phyloP scores from a whole-genome alignment of 2,888 invertebrate genomes.

The Luperina nickerlii region DNA sequence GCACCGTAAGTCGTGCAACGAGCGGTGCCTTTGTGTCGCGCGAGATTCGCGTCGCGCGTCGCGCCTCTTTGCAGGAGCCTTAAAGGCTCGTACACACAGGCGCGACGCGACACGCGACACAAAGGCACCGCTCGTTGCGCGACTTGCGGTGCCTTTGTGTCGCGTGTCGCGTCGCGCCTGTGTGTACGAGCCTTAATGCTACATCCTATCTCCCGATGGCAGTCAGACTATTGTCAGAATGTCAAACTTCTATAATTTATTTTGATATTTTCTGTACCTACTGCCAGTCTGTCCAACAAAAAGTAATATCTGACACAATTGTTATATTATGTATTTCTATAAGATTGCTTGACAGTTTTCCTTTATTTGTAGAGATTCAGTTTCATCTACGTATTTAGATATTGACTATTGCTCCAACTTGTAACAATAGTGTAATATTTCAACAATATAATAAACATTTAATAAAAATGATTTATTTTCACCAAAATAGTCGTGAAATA shows the following conservation, averaged over 20 bases:
- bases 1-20: no score
- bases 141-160: no score
- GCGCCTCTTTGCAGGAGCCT: no score
- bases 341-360: neutral
- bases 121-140: no score
- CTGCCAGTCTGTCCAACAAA: neutral
- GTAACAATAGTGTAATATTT: neutral
- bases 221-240: conserved; percentile 8
- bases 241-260: conserved; percentile 10
- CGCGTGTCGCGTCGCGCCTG: no score
- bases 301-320: conserved; percentile 8
- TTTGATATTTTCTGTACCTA: neutral
- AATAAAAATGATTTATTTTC: neutral
- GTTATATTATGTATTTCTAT: conserved; percentile 7
- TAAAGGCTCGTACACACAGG: no score
- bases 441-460: neutral
- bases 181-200: no score
- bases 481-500: no score
- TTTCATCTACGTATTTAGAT: neutral
- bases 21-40: no score
- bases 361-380: neutral
- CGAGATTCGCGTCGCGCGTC: no score
- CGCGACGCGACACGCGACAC: no score
- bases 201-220: neutral
- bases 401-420: neutral